Percentiles rank a stretch among this genome's conserved stretches.
These are phyloP conservation scores for Bradypodion pumilum DNA, from an alignment of 2,797 vertebrate species.

Conservation along the genomic window DNA sequence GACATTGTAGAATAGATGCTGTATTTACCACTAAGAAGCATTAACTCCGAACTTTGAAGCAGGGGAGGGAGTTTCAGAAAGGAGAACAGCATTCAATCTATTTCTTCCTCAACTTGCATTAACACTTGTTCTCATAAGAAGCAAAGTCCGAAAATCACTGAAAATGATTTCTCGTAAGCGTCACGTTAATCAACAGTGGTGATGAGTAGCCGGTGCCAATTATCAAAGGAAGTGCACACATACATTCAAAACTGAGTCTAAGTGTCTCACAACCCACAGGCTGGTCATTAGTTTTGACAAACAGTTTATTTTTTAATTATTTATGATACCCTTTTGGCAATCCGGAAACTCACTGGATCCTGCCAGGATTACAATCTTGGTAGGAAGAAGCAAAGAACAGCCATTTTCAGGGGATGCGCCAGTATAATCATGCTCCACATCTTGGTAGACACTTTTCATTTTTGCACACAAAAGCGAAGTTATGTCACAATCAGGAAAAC, in stretches of 20 bases:
- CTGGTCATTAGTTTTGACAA: slow-evolving; percentile 23
- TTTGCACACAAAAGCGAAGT: neutral
- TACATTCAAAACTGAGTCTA: neutral
- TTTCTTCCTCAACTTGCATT: no score
- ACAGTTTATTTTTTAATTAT: slow-evolving; percentile 23
- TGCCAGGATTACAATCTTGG: neutral
- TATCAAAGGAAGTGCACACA: neutral
- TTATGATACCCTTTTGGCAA: slow-evolving; percentile 9
- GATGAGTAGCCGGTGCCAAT: neutral
- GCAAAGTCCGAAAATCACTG: neutral
- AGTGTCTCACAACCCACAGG: neutral
- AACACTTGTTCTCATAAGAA: neutral
- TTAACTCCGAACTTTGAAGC: neutral
- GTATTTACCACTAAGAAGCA: neutral
- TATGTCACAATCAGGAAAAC: neutral
- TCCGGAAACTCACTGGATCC: neutral
- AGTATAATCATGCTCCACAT: neutral
- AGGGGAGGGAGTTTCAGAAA: neutral
- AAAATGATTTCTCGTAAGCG: neutral
- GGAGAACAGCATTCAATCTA: neutral
- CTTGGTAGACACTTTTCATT: neutral
- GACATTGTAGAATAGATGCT: neutral
- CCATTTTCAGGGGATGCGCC: neutral
- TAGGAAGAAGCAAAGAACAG: neutral
- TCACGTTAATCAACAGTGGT: neutral